Percentiles rank a stretch among this genome's conserved stretches.
Conservation (phyloP, 1,140 invertebrate genomes). For the Amphibalanus amphitrite region DNA sequence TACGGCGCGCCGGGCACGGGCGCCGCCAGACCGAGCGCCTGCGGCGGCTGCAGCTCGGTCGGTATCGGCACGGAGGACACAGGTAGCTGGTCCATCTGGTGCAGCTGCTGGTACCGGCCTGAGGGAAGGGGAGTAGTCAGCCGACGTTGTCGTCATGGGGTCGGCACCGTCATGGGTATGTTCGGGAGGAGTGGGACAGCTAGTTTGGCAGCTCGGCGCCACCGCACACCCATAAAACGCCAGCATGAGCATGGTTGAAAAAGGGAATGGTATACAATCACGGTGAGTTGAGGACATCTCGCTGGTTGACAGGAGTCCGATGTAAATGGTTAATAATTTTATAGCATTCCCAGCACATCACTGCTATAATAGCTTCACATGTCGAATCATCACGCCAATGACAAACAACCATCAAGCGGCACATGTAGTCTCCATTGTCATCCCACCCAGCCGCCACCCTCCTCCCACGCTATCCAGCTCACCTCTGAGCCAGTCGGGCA, state of each 20-base stretch:
- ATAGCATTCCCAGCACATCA: background rate
- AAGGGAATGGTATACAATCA: too few relatives aligned
- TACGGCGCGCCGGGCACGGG: too few relatives aligned
- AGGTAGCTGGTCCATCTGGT: background rate
- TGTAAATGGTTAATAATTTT: background rate
- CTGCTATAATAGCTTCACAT: conserved; percentile 4
- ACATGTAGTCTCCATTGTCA: conserved; percentile 1
- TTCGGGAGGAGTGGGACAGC: too few relatives aligned
- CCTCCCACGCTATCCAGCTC: conserved; percentile 20
- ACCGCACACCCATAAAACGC: background rate
- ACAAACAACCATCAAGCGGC: conserved; percentile 4
- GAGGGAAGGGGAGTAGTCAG: too few relatives aligned
- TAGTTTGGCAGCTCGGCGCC: background rate
- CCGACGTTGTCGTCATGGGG: too few relatives aligned
- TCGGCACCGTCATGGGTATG: too few relatives aligned
- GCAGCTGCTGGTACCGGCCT: background rate
- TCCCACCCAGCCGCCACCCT: conserved; percentile 6
- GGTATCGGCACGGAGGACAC: background rate
- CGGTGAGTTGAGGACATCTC: too few relatives aligned
- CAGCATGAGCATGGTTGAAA: too few relatives aligned
- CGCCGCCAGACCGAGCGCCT: too few relatives aligned
- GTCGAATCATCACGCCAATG: conserved; percentile 5
- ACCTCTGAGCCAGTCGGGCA: conserved; percentile 71
- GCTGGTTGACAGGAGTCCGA: background rate
- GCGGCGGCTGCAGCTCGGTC: too few relatives aligned